Conservation (phyloP, 2,797 vertebrate species). For the Microcaecilia unicolor region DNA sequence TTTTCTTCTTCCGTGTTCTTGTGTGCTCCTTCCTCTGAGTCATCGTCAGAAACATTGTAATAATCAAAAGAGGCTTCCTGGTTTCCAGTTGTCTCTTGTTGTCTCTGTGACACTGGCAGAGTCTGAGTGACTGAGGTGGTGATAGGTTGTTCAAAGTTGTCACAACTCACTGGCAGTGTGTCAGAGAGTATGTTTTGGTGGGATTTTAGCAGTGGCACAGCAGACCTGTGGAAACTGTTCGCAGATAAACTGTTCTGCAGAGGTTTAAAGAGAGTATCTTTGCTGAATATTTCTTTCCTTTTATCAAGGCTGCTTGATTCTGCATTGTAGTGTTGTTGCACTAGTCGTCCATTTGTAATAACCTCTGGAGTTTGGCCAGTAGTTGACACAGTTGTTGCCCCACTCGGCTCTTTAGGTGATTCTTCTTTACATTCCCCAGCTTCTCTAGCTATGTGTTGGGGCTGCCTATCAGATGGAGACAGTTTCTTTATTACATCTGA, state of each 20-base stretch:
- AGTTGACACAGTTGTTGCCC: conserved; percentile 26
- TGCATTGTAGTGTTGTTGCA: conserved; percentile 74
- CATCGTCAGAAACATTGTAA: conserved; percentile 94
- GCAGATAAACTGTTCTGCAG: conserved; percentile 87
- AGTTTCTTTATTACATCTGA: conserved; percentile 66
- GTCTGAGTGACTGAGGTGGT: conserved; percentile 68
- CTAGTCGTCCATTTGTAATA: conserved; percentile 73
- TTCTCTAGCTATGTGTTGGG: conserved; percentile 77
- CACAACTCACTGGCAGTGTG: conserved; percentile 67
- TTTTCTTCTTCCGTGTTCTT: conserved; percentile 77
- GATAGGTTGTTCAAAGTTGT: conserved; percentile 78
- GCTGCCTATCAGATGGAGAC: conserved; percentile 59
- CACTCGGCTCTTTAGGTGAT: conserved; percentile 67
- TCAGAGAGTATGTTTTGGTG: conserved; percentile 82
- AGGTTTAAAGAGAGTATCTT: conserved; percentile 91
- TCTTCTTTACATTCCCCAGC: conserved; percentile 77
- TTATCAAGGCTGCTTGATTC: conserved; percentile 84
- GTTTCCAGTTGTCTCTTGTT: conserved; percentile 66
- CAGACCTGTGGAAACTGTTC: conserved; percentile 88
- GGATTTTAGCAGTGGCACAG: conserved; percentile 77
- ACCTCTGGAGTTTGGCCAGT: conserved; percentile 63
- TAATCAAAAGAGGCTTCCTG: conserved; percentile 88
- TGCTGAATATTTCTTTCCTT: conserved; percentile 90
- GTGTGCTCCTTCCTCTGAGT: conserved; percentile 79
- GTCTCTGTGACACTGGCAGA: conserved; percentile 68